Percentiles rank a stretch among this genome's conserved stretches.
Evolutionary conservation across 2,888 invertebrate species (phyloP).

Genomic region (Brachyopa scutellaris): DNA sequence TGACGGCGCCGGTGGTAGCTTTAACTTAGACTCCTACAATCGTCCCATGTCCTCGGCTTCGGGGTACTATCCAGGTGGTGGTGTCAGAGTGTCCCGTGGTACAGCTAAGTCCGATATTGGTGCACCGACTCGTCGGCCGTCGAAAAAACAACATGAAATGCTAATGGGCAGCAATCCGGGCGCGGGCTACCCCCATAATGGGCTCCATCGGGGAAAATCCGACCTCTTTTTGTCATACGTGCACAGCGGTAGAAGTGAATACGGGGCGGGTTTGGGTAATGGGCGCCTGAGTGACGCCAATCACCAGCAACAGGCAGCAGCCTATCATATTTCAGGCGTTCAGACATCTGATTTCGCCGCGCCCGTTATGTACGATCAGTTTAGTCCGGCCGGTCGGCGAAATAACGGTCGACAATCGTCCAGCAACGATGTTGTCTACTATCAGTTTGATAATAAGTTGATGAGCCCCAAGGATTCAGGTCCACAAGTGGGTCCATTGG

Average conservation of each 20-base stretch:
- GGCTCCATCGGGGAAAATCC: slow-evolving; percentile 80
- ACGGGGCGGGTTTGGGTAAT: slow-evolving; percentile 46
- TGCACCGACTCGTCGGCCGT: slow-evolving; percentile 79
- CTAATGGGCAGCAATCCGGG: slow-evolving; percentile 76
- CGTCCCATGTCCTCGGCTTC: slow-evolving; percentile 76
- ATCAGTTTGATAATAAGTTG: slow-evolving; percentile 79
- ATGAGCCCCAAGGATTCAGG: slow-evolving; percentile 62
- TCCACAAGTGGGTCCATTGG: slow-evolving; percentile 55
- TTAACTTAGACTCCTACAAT: slow-evolving; percentile 75
- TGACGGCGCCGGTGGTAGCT: slow-evolving; percentile 71
- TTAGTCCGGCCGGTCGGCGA: slow-evolving; percentile 73
- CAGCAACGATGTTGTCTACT: slow-evolving; percentile 80
- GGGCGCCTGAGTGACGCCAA: slow-evolving; percentile 59
- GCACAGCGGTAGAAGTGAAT: slow-evolving; percentile 73
- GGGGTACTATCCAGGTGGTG: slow-evolving; percentile 74
- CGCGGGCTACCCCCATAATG: slow-evolving; percentile 70
- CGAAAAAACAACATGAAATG: slow-evolving; percentile 78
- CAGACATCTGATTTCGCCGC: slow-evolving; percentile 80
- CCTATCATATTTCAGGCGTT: slow-evolving; percentile 81
- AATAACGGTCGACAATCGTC: slow-evolving; percentile 71
- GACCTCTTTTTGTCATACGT: slow-evolving; percentile 81
- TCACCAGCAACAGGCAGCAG: slow-evolving; percentile 70
- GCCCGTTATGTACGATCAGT: slow-evolving; percentile 73
- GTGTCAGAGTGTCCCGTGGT: slow-evolving; percentile 75
- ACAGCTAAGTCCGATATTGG: slow-evolving; percentile 82